phyloP scores from a whole-genome alignment of 2,113 vertebrate genomes.

The Semicossyphus pulcher region DNA sequence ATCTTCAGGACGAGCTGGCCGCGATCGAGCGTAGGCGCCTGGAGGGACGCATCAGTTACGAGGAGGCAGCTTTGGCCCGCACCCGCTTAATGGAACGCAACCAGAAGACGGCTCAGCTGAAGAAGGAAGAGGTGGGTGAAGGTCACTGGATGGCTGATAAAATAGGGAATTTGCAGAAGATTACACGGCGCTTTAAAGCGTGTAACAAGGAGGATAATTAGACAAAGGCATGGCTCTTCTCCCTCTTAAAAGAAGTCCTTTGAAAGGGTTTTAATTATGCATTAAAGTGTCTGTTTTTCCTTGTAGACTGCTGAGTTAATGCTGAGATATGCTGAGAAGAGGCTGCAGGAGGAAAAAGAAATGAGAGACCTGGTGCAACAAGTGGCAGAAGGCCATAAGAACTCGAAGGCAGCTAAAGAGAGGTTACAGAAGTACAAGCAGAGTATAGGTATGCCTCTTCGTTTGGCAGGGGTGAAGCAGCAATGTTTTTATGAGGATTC shows the following conservation, averaged over 20 bases:
- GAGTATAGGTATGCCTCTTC: constrained; percentile 81
- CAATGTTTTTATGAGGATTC: not conserved
- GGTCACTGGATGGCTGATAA: not conserved
- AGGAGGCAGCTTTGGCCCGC: constrained; percentile 86
- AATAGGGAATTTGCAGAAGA: not conserved
- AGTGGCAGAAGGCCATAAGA: constrained; percentile 87
- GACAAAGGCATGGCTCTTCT: too few relatives aligned
- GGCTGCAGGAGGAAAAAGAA: constrained; percentile 84
- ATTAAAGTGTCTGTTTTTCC: constrained; percentile 19
- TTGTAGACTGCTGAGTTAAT: constrained; percentile 85
- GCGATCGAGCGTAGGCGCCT: constrained; percentile 81
- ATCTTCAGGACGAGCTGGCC: constrained; percentile 83
- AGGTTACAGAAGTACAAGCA: constrained; percentile 87
- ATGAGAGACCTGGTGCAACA: constrained; percentile 87
- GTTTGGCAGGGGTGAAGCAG: not conserved
- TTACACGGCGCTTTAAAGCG: constrained; percentile 3
- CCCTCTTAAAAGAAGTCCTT: not conserved
- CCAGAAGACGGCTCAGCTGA: constrained; percentile 81
- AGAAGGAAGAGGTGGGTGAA: constrained; percentile 89
- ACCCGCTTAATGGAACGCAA: constrained; percentile 84
- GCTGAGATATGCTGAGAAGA: constrained; percentile 81
- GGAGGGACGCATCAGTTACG: constrained; percentile 86
- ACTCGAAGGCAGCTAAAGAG: constrained; percentile 83
- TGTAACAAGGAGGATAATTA: not conserved
- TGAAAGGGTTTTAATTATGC: constrained; percentile 3